Base-by-base conservation (phyloP, 1,140 invertebrate species). In the Brachionus rubens region DNA sequence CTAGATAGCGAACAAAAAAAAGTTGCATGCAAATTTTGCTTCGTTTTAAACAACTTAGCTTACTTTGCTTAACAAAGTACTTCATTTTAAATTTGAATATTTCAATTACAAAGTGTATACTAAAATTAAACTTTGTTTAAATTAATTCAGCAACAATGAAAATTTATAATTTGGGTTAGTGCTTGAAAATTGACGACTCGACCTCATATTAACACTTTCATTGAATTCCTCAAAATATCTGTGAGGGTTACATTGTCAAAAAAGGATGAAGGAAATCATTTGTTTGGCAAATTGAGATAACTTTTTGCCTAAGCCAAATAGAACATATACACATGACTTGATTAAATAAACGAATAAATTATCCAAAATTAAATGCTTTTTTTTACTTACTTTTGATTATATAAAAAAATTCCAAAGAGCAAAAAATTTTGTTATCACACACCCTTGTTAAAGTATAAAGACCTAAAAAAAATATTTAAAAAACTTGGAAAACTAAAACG, bases 51-150 rank as follows among this genome's bases (percentile, higher is more conserved):
- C n/a, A n/a, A n/a, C n/a, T n/a, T n/a, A 40, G 54, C 54, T 59
- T 59, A 59, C 54, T 59, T 59, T 40, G 54, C 54, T 59, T 59
- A 59, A 59, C 54, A 59, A 59, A 59, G 16, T 59, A 40, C 54
- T 41, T 16, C n/a, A 33, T 33, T 59, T 59, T 48, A 48, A 6
- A 16, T 1, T 6, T 16, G 6, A 16, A 43, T 5, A 12, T 10
- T 5, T 43, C 10, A 12, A 1, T 12, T 2, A 12, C 4, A 43
- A 43, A n/a, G n/a, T n/a, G n/a, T n/a, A n/a, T n/a, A n/a, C n/a
- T n/a, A n/a, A n/a, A n/a, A n/a, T n/a, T n/a, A n/a, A n/a, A n/a
- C n/a, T n/a, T n/a, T n/a, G n/a, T n/a, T n/a, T n/a, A n/a, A n/a
- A n/a, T n/a, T n/a, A n/a, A n/a, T n/a, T n/a, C n/a, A n/a, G n/a